Percentiles rank a stretch among this genome's conserved stretches.
These are phyloP conservation scores for Sminthurides aquaticus DNA, from an alignment of 2,888 invertebrate genomes.

Conservation along the genomic window DNA sequence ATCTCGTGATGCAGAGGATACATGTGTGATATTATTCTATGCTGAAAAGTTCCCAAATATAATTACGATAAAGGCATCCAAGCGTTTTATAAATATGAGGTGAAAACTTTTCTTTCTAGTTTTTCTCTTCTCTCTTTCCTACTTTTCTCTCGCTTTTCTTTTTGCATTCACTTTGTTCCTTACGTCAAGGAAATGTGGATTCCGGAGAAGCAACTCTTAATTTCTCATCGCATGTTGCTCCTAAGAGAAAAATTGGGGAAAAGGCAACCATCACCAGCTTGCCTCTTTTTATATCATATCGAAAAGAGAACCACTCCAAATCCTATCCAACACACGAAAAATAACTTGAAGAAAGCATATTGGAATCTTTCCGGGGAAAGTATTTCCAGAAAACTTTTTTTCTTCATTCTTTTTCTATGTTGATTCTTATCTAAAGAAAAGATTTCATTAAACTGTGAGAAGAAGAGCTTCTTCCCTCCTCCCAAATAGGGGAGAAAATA, in stretches of 20 bases:
- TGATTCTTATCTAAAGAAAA: too few species aligned
- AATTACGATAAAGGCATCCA: conserved; percentile 13
- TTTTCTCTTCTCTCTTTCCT: neutral
- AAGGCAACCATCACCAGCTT: neutral
- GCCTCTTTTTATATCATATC: too few species aligned
- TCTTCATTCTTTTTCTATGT: too few species aligned
- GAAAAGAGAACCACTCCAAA: too few species aligned
- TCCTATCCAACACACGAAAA: too few species aligned
- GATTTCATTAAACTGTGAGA: too few species aligned
- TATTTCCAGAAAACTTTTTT: too few species aligned
- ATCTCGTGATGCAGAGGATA: neutral
- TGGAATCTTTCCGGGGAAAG: too few species aligned
- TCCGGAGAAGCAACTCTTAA: neutral
- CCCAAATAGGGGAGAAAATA: too few species aligned
- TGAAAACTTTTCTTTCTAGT: conserved; percentile 15
- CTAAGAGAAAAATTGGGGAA: neutral
- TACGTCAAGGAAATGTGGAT: neutral
- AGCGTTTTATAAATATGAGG: conserved; percentile 19
- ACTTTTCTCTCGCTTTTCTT: neutral
- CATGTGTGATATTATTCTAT: neutral
- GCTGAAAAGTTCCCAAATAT: conserved; percentile 12
- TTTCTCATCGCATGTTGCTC: neutral
- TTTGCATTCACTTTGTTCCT: too few species aligned
- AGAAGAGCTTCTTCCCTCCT: too few species aligned
- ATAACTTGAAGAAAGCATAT: too few species aligned